Evolutionary conservation across 2,797 vertebrate genomes (phyloP), one percentile per base, ranked within the genome.

Genomic region (Synaphobranchus kaupii): DNA sequence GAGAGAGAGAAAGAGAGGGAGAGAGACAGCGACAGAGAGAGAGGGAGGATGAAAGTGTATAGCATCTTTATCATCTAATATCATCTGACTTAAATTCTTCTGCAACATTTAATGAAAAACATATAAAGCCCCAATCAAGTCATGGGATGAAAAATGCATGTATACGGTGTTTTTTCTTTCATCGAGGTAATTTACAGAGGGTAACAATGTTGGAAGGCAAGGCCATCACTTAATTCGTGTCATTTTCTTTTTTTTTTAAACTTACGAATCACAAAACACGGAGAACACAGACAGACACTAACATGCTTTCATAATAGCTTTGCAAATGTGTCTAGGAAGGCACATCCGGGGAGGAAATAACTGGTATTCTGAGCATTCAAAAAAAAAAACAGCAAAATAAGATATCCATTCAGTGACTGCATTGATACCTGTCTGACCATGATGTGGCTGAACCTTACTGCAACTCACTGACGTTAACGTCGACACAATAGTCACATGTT

Each of bases 31-130:
- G 47, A 56, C 10, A 54, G 13, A 20, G 54, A 82, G 25, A 39
- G 28, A 54, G 34, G 44, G 54, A 39, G 94, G 96, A 96, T 96
- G 94, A 95, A 92, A 94, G 94, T 95, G 95, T 90, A 92, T 87
- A 96, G 95, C 94, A 92, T 96, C 95, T 97, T 95, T 95, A 95
- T 96, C 95, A 94, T 96, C 95, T 95, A 94, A 93, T 92, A 93
- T 89, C 92, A 95, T 85, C 91, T 95, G 96, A 96, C 96, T 96
- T 96, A 95, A 96, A 96, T 96, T 95, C 93, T 92, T 92, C 93
- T 87, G 93, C 44, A 94, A 95, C 94, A 93, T 89, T 86, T 95
- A 96, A 96, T 96, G 95, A 95, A 95, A 95, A 92, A 93, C 47
- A 52, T 34, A 34, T 28, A 31, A 86, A 17, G 54, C 44, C 8